phyloP scores from a whole-genome alignment of 2,797 vertebrate species.

The Epinephelus malabaricus region DNA sequence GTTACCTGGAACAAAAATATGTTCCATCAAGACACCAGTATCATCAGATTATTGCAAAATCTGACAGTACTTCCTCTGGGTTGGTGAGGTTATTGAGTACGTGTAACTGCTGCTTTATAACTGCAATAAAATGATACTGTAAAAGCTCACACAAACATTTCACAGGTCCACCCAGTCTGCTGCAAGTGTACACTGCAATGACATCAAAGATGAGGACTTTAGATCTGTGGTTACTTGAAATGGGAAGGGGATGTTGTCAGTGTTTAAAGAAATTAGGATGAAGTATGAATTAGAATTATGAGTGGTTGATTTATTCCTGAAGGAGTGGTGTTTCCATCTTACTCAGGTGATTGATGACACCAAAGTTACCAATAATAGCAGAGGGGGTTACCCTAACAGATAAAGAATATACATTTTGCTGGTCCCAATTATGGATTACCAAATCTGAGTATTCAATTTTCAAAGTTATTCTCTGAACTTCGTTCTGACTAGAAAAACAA shows the following conservation, averaged over 20 bases:
- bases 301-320: background rate
- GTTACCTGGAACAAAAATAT: constrained; percentile 82
- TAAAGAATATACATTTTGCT: background rate
- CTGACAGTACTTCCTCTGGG: background rate
- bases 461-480: background rate
- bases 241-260: background rate
- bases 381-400: background rate
- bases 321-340: background rate
- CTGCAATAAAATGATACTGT: background rate
- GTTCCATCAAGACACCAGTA: background rate
- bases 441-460: background rate
- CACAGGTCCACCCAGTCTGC: constrained; percentile 7
- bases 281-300: background rate
- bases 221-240: background rate
- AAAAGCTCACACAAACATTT: constrained; percentile 24
- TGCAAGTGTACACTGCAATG: constrained; percentile 6
- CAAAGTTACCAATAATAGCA: background rate
- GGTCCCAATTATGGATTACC: background rate
- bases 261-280: background rate
- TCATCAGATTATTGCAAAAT: background rate
- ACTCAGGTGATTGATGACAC: background rate
- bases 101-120: constrained; percentile 17
- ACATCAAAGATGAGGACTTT: constrained; percentile 5
- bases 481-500: background rate
- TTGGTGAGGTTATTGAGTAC: background rate